Evolutionary conservation across 2,888 invertebrate species (phyloP).

Genomic region (Plebejus argus): DNA sequence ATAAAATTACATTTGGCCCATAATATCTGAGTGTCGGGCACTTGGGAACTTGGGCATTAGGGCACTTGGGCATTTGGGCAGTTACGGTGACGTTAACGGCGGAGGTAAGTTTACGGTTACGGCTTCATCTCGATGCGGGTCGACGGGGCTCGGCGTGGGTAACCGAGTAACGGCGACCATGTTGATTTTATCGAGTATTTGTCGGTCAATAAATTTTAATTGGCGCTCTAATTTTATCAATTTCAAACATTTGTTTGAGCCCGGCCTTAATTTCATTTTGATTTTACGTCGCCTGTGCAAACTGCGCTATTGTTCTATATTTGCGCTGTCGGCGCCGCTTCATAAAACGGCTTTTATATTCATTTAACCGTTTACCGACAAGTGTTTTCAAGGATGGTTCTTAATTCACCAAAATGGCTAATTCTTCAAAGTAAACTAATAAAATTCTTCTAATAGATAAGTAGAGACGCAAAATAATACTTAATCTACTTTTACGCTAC

Average conservation of each 20-base stretch:
- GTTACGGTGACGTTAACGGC: neutral
- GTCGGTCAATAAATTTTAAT: slow-evolving; percentile 34
- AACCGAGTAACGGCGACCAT: neutral
- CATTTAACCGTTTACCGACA: neutral
- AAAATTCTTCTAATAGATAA: too few relatives aligned
- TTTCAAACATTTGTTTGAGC: slow-evolving; percentile 5
- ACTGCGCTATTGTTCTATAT: neutral
- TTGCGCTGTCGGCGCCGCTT: neutral
- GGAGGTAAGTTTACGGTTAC: neutral
- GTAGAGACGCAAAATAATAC: too few relatives aligned
- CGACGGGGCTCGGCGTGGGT: neutral
- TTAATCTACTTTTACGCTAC: too few relatives aligned
- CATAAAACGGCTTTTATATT: neutral
- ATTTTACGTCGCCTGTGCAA: neutral
- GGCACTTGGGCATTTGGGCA: too few relatives aligned
- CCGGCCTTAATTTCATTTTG: slow-evolving; percentile 3
- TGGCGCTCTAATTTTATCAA: slow-evolving; percentile 19
- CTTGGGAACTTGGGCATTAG: neutral
- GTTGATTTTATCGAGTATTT: slow-evolving; percentile 23
- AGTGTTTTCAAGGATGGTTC: neutral
- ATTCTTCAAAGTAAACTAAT: neutral
- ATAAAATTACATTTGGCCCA: neutral
- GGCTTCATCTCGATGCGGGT: neutral
- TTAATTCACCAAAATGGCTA: neutral
- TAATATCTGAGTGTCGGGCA: neutral